phyloP scores from a whole-genome alignment of 1,140 invertebrate species.

The Bombus ignitus region DNA sequence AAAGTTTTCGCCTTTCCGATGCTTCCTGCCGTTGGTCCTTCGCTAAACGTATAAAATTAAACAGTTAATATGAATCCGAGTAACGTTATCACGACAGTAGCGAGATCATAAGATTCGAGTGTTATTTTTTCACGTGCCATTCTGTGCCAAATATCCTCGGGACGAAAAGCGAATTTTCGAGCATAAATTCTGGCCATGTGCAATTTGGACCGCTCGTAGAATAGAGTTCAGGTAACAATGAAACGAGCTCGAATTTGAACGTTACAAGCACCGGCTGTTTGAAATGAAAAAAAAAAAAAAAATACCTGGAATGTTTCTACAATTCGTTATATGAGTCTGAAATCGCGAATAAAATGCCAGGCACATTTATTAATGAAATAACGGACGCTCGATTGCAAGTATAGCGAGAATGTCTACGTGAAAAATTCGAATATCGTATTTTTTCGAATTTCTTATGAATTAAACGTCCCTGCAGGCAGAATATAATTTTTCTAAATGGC shows the following conservation, averaged over 20 bases:
- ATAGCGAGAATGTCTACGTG: neutral
- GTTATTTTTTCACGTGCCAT: neutral
- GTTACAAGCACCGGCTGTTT: conserved; percentile 2
- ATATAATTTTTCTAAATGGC: neutral
- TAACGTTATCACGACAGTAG: neutral
- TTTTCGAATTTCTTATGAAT: neutral
- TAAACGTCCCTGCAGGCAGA: too few relatives aligned
- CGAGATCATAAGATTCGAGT: neutral
- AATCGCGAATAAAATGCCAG: neutral
- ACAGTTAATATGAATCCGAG: neutral
- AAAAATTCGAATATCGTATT: neutral
- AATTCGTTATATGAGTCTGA: neutral
- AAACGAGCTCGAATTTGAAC: neutral
- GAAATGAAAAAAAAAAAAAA: neutral
- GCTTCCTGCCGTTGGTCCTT: too few relatives aligned
- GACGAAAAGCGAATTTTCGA: neutral
- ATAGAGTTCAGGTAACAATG: conserved; percentile 11
- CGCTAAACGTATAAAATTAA: neutral
- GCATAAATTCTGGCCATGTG: neutral
- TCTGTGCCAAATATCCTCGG: neutral
- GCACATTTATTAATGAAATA: neutral
- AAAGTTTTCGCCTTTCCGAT: too few relatives aligned
- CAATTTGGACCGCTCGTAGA: neutral
- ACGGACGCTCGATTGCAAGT: too few relatives aligned
- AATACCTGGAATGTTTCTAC: too few relatives aligned